phyloP scores from a whole-genome alignment of 2,797 vertebrate genomes.

The Chelonia mydas region DNA sequence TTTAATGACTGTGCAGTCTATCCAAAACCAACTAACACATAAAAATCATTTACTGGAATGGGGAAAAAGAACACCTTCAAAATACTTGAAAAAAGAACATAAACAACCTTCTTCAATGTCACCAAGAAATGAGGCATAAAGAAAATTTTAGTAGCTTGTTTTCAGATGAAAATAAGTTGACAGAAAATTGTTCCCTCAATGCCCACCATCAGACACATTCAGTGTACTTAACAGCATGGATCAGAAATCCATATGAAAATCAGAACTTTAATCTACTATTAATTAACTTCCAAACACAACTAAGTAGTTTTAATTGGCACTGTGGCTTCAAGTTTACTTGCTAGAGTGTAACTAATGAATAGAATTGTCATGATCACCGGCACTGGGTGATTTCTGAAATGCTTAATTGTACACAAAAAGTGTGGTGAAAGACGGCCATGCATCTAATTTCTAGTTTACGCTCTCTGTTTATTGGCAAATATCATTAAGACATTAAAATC shows the following conservation, averaged over 20 bases:
- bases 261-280: conserved; percentile 68
- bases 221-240: conserved; percentile 34
- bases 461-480: conserved; percentile 25
- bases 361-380: conserved; percentile 74
- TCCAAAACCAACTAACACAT: neutral
- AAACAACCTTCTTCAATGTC: neutral
- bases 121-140: neutral
- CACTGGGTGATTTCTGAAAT: conserved; percentile 59
- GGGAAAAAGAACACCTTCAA: conserved; percentile 15
- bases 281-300: conserved; percentile 78
- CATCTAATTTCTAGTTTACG: conserved; percentile 74
- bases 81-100: neutral
- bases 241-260: conserved; percentile 73
- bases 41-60: neutral
- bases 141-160: neutral
- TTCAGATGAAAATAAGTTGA: conserved; percentile 11
- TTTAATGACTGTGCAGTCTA: neutral
- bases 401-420: conserved; percentile 72
- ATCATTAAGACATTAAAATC: conserved; percentile 38
- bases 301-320: conserved; percentile 79
- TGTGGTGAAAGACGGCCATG: conserved; percentile 54
- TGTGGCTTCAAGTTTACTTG: conserved; percentile 76
- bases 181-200: neutral
- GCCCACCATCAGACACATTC: neutral
- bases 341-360: conserved; percentile 79